A percentile compares a stretch with the other conserved stretches of the same genome.
phyloP scores from a whole-genome alignment of 1,140 invertebrate species.

The Hypothenemus hampei region DNA sequence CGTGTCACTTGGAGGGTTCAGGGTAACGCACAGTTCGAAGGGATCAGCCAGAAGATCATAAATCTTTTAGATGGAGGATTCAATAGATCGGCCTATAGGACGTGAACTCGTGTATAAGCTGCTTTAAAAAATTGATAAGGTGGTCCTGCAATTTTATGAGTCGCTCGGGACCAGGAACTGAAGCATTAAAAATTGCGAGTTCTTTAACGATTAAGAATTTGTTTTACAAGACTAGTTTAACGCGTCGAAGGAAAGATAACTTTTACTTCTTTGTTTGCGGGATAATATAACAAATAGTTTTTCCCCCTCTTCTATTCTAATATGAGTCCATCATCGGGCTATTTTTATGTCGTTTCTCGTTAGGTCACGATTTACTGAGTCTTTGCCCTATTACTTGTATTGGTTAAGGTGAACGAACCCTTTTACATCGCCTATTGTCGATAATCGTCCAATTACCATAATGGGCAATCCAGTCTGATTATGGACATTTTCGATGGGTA shows the following conservation, averaged over 20 bases:
- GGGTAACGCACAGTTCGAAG: constrained; percentile 22
- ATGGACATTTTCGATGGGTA: constrained; percentile 14
- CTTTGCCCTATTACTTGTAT: not conserved
- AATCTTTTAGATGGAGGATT: constrained; percentile 33
- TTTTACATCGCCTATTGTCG: constrained; percentile 1
- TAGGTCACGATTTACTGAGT: too few species aligned
- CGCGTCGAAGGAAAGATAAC: too few species aligned
- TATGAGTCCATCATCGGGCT: too few species aligned
- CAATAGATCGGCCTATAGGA: constrained; percentile 31
- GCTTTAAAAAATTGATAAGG: constrained; percentile 36
- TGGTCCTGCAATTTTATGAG: constrained; percentile 18
- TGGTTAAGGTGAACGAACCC: constrained; percentile 4
- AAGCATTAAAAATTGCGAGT: constrained; percentile 14
- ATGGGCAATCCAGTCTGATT: constrained; percentile 16
- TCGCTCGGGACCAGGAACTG: constrained; percentile 13
- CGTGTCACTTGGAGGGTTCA: constrained; percentile 31
- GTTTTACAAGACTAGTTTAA: too few species aligned
- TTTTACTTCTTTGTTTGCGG: too few species aligned
- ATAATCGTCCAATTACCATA: constrained; percentile 19
- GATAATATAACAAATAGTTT: too few species aligned
- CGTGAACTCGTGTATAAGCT: constrained; percentile 29
- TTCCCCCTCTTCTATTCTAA: too few species aligned
- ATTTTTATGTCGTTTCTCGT: too few species aligned
- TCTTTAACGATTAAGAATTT: too few species aligned
- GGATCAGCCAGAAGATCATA: constrained; percentile 30